These are phyloP conservation scores for Enteromius radiatus DNA, from an alignment of 2,797 vertebrate species.

Conservation along the genomic window DNA sequence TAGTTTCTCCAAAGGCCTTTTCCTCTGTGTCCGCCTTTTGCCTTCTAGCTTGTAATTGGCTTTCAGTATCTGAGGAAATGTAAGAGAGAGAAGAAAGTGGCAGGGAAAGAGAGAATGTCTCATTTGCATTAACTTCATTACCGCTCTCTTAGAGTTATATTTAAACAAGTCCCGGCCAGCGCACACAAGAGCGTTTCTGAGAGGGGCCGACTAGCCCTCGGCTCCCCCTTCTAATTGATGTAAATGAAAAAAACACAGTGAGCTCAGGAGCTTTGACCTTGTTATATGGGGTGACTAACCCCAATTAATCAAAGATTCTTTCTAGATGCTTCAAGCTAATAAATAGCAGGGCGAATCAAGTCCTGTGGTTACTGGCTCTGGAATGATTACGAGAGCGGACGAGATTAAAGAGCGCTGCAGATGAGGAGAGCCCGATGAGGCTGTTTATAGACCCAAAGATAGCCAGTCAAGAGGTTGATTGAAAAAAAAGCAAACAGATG, in stretches of 20 bases:
- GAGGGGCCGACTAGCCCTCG: slow-evolving; percentile 75
- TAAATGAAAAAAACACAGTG: slow-evolving; percentile 85
- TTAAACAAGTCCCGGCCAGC: slow-evolving; percentile 77
- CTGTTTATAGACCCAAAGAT: slow-evolving; percentile 64
- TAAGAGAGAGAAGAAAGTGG: slow-evolving; percentile 44
- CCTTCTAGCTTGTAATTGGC: slow-evolving; percentile 65
- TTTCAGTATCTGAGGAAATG: slow-evolving; percentile 55
- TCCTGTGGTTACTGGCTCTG: slow-evolving; percentile 72
- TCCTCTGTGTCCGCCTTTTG: slow-evolving; percentile 19
- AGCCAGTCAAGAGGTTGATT: slow-evolving; percentile 67
- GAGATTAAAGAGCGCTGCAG: slow-evolving; percentile 72
- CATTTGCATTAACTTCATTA: slow-evolving; percentile 89
- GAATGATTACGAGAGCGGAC: slow-evolving; percentile 67
- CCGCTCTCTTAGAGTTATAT: slow-evolving; percentile 77
- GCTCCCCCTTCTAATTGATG: slow-evolving; percentile 88
- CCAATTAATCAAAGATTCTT: slow-evolving; percentile 94
- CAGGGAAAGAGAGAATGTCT: slow-evolving; percentile 70
- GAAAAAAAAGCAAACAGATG: slow-evolving; percentile 62
- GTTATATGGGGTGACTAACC: slow-evolving; percentile 87
- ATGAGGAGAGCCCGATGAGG: slow-evolving; percentile 58
- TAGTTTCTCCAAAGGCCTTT: slow-evolving; percentile 37
- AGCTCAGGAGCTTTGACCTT: slow-evolving; percentile 87
- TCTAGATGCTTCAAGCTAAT: slow-evolving; percentile 89
- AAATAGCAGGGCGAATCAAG: slow-evolving; percentile 75
- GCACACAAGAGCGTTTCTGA: slow-evolving; percentile 65